A percentile compares a stretch with the other conserved stretches of the same genome.
phyloP scores from a whole-genome alignment of 2,888 invertebrate species.

The Zaprionus lineosus region DNA sequence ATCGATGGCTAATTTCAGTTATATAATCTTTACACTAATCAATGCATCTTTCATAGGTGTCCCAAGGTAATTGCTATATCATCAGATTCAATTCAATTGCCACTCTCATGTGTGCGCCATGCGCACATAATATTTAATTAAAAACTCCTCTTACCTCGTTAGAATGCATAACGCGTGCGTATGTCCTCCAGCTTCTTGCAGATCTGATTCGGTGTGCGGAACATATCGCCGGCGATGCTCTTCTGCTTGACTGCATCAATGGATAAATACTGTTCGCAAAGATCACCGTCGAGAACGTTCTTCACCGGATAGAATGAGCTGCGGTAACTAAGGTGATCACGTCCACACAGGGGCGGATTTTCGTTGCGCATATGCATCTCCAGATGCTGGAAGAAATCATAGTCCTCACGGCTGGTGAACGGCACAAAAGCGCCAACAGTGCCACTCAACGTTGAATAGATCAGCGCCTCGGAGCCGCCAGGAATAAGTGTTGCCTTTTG shows the following conservation, averaged over 20 bases:
- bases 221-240: slow-evolving; percentile 96
- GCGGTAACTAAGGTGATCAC: slow-evolving; percentile 98
- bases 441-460: slow-evolving; percentile 98
- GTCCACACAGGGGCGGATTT: slow-evolving; percentile 96
- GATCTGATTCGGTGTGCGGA: slow-evolving; percentile 97
- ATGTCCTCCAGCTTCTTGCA: slow-evolving; percentile 99
- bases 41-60: slow-evolving; percentile 76
- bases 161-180: slow-evolving; percentile 99
- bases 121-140: too few species aligned
- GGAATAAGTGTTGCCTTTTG: slow-evolving; percentile 98
- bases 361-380: slow-evolving; percentile 99
- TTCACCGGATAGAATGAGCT: slow-evolving; percentile 97
- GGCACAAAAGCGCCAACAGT: slow-evolving; percentile 96
- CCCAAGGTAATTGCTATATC: slow-evolving; percentile 77
- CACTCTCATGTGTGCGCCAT: neutral
- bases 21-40: slow-evolving; percentile 66
- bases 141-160: slow-evolving; percentile 83
- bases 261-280: slow-evolving; percentile 99
- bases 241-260: slow-evolving; percentile 97
- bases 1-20: slow-evolving; percentile 27
- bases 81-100: slow-evolving; percentile 40
- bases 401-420: slow-evolving; percentile 97
- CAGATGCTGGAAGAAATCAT: slow-evolving; percentile 99
- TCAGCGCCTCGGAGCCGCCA: slow-evolving; percentile 97
- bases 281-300: slow-evolving; percentile 99